phyloP scores from a whole-genome alignment of 2,888 invertebrate species.

The Neoitamus cyanurus region DNA sequence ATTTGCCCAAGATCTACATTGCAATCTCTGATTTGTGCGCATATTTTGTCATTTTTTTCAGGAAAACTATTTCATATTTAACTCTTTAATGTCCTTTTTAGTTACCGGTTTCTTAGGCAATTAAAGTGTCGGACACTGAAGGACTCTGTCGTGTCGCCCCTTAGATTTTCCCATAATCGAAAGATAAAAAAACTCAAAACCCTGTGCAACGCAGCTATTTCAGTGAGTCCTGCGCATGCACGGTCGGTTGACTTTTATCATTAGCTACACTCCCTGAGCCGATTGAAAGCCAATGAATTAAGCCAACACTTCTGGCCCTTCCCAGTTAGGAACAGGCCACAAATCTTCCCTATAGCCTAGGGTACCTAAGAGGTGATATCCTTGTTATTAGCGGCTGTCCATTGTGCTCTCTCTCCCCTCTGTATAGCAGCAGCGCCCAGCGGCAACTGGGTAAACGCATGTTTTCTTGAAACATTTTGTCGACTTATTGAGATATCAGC shows the following conservation, averaged over 20 bases:
- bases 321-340: neutral
- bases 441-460: neutral
- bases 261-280: constrained; percentile 5
- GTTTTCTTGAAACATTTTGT: constrained; percentile 27
- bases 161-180: no score
- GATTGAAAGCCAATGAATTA: constrained; percentile 41
- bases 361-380: constrained; percentile 7
- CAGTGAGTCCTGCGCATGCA: neutral
- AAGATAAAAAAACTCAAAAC: neutral
- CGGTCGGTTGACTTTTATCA: constrained; percentile 39
- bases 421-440: neutral
- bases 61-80: no score
- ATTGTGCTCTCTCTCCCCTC: neutral
- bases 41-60: no score
- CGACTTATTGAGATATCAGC: constrained; percentile 27
- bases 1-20: no score
- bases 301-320: constrained; percentile 28
- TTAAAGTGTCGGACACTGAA: no score
- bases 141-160: no score
- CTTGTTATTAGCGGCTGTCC: constrained; percentile 12
- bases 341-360: neutral
- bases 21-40: no score
- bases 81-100: no score
- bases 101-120: no score
- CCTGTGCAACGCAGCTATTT: neutral